Evolutionary conservation across 1,140 invertebrate genomes (phyloP), one percentile per base, ranked within the genome.

Genomic region (Cherax quadricarinatus): DNA sequence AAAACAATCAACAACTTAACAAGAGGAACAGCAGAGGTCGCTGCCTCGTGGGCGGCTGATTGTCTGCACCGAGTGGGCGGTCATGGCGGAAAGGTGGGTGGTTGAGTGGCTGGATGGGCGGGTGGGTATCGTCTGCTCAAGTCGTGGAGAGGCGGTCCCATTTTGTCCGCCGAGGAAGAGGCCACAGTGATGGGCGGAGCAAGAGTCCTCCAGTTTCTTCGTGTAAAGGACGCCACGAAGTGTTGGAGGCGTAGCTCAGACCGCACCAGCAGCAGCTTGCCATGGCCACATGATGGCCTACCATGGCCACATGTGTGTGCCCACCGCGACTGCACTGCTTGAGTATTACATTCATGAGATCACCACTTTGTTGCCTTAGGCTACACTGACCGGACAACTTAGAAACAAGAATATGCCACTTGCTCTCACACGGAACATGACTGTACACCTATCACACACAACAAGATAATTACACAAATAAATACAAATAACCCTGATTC

Each of bases 401-500:
- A 86, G 84, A 84, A 86, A 88, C 86, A 88, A 30, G 80, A 92
- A 66, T 79, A 79, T 57, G 79, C 70, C 90, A 88, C 80, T 86
- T 88, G 66, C 80, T 83, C 81, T 83, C 91, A 88, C 85, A 83
- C 24, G 41, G 51, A 88, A 88, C 80, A 88, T 75, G 66, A 88
- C 91, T 92, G 91, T 92, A 92, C 91, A 92, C 75, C 41, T 85
- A 92, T 92, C 91, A 91, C 86, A 92, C 70, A 70, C 84, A 3
- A 51, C 41, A 82, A 53, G 75, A 88, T 92, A 92, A 92, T 92
- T 92, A 92, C 91, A 92, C 60, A 92, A 92, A 92, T 92, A 92
- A 92, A 92, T 92, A 92, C 86, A 88, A 78, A 12, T 73, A 49
- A 90, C 88, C 91, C 91, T 92, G 91, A 92, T 92, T 92, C 91